phyloP scores from a whole-genome alignment of 2,113 vertebrate genomes.

The Sander vitreus region DNA sequence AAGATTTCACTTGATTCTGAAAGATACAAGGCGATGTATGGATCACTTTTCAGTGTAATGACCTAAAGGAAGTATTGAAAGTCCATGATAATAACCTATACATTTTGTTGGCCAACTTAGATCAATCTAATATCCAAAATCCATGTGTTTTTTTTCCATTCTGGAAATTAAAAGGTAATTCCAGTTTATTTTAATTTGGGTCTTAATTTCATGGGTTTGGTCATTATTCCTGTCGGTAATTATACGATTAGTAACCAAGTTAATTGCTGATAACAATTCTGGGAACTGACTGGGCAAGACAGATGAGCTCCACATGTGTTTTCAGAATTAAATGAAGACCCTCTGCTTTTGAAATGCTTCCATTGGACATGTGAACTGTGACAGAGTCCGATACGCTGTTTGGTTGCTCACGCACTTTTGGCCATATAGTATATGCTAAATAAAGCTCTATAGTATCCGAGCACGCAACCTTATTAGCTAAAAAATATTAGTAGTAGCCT shows the following conservation, averaged over 20 bases:
- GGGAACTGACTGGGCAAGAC: too few species aligned
- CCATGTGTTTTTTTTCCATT: neutral
- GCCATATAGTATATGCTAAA: neutral
- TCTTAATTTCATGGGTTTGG: neutral
- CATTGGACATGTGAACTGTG: neutral
- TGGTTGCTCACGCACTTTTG: neutral
- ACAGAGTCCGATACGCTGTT: neutral
- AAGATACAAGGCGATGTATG: constrained; percentile 15
- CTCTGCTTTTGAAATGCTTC: too few species aligned
- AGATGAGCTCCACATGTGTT: too few species aligned
- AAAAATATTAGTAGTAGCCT: too few species aligned
- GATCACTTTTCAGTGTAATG: neutral
- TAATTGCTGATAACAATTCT: too few species aligned
- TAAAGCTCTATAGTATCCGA: neutral
- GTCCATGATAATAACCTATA: neutral
- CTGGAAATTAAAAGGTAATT: neutral
- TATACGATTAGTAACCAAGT: too few species aligned
- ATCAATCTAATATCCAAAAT: neutral
- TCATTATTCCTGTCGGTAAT: too few species aligned
- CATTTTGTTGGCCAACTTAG: neutral
- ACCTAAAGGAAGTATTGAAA: neutral
- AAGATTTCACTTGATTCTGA: constrained; percentile 89
- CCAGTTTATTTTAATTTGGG: neutral
- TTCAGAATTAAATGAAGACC: too few species aligned
- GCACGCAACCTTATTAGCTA: neutral